These are phyloP conservation scores for Parnassius glacialis DNA, from an alignment of 2,888 invertebrate genomes.

Conservation along the genomic window DNA sequence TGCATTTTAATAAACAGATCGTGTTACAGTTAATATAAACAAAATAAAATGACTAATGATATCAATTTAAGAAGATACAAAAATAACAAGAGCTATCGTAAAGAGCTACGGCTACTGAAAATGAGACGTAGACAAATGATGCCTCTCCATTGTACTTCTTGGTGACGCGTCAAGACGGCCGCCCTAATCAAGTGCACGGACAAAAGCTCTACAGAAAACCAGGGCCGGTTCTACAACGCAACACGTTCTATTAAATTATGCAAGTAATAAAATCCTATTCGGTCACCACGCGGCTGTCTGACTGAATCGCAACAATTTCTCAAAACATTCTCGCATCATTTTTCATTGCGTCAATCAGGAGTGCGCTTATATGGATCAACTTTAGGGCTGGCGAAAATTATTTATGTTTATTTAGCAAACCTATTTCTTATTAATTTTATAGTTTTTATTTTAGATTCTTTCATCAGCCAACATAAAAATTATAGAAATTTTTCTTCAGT, in stretches of 20 bases:
- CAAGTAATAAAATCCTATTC: conserved; percentile 74
- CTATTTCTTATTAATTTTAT: no score
- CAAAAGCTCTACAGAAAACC: conserved; percentile 39
- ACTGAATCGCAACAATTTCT: conserved; percentile 68
- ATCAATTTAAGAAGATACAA: conserved; percentile 12
- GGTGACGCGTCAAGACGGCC: conserved; percentile 43
- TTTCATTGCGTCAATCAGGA: conserved; percentile 78
- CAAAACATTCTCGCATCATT: conserved; percentile 79
- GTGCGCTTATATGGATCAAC: conserved; percentile 49
- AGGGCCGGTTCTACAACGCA: conserved; percentile 57
- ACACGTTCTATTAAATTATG: conserved; percentile 68
- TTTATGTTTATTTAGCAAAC: no score
- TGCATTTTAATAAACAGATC: no score
- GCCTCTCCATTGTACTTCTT: conserved; percentile 43
- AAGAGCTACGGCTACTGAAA: conserved; percentile 34
- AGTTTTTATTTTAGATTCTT: no score
- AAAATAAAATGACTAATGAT: conserved; percentile 10
- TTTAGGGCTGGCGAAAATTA: conserved; percentile 53
- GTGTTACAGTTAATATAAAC: no score
- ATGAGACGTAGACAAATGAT: conserved; percentile 72
- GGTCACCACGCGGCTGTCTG: conserved; percentile 55
- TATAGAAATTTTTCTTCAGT: no score
- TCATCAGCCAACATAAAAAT: no score
- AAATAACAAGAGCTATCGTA: conserved; percentile 22
- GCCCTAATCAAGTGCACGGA: conserved; percentile 60